Base-by-base conservation (phyloP, 2,797 vertebrate genomes). In the Carcharodon carcharias region DNA sequence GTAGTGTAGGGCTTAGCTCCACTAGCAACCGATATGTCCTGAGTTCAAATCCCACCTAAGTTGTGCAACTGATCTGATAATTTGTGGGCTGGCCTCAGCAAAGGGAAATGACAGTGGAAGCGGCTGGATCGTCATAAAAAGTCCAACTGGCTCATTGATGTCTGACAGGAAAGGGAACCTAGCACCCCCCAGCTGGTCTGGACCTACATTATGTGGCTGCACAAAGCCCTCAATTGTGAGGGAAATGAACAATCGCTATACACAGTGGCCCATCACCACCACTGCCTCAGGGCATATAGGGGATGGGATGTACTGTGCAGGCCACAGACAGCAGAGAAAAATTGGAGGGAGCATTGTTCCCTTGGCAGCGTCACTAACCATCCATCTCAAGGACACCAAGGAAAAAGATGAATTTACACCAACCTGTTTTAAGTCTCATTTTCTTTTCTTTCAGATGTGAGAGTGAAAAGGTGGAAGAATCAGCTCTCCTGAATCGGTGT, bases 401-500 rank as follows among this genome's bases (percentile, higher is more conserved):
- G n/a, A 45, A 50, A 23, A 50, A 1, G 18, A 6, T 50, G 18
- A 45, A 50, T 45, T 50, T 23, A n/a, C 4, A 40, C 77, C 23
- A 82, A 85, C 26, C 82, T 23, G 2, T 85, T 50, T 85, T 50
- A 85, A 23, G 45, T 26, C 82, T 85, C 7, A 35, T 85, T 50
- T 23, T 40, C 61, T 93, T 93, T 40, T 61, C 18, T 93, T 93
- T 9, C 91, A 93, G 91, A 93, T 67, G 69, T 28, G 50, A 56
- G 94, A 73, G 69, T 18, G 94, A 77, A 69, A 95, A 35, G 12
- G 40, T 18, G 69, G 31, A 56, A 54, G 94, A 77, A 69, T 54
- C 67, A 56, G 94, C 94, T 95, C 65, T 95, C 54, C 94, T 95
- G 94, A 95, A 56, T 54, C 69, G 31, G 67, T 28, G 94, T 73